Evolutionary conservation across 2,888 invertebrate species (phyloP), one percentile per base, ranked within the genome.

Genomic region (Parnassius mnemosyne): DNA sequence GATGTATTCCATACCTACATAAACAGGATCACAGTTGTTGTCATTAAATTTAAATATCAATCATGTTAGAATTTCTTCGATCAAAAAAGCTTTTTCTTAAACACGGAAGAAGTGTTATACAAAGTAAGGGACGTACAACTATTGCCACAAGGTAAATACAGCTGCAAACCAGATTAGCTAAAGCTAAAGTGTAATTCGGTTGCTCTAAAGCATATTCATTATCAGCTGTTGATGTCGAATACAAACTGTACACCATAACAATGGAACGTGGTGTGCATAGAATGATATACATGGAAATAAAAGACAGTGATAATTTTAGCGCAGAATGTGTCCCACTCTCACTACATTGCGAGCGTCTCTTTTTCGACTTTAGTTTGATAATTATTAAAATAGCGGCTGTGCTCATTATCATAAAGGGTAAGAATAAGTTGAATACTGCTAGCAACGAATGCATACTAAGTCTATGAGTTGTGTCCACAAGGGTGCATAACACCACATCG

Each of bases 391-490:
- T 71, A 64, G 77, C 76, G 44, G 81, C 77, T 9, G 76, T 69
- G 46, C 71, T 75, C 76, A 90, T 79, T 52, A 92, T 81, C 13
- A 85, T 65, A 34, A 79, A 70, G 20, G 91, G 91, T 68, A 92
- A 69, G 68, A 88, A 76, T 56, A 89, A 72, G 74, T 86, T 89
- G 62, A 91, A 85, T 47, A 89, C 76, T 47, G 84, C 82, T 49
- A 92, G 74, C 73, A 91, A 77, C 7, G 84, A 79, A 66, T 87
- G 83, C 78, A 90, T 84, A 63, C 87, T 84, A 10, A 85, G 71
- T 65, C 86, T 86, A 71, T 93, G 92, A 71, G 85, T 86, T 41
- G 87, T 83, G 69, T 93, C 93, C 42, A 92, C 77, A 66, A 93
- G 82, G 13, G 92, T 90, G 73, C 94, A 94, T 43, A 92, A 69